phyloP scores from a whole-genome alignment of 1,140 invertebrate species.

The Notospermus geniculatus region DNA sequence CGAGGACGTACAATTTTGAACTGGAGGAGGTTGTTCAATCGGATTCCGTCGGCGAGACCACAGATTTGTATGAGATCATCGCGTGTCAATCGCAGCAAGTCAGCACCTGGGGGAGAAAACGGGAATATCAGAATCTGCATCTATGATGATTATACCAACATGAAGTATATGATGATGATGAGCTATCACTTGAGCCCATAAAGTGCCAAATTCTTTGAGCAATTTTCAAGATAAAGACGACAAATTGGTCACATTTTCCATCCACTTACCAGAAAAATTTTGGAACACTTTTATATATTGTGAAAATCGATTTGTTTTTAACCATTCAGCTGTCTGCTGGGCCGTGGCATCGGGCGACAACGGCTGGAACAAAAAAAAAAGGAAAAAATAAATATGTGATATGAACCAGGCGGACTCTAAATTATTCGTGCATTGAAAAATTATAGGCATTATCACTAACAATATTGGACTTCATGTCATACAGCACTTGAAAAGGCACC shows the following conservation, averaged over 20 bases:
- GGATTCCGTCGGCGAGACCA: constrained; percentile 84
- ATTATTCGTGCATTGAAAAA: no score
- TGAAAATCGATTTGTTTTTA: constrained; percentile 74
- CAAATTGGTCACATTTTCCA: not conserved
- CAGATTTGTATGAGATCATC: constrained; percentile 93
- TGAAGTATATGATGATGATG: not conserved
- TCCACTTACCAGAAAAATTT: constrained; percentile 70
- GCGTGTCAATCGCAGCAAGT: constrained; percentile 79
- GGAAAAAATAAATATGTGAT: not conserved
- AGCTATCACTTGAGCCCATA: no score
- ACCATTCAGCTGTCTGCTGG: constrained; percentile 74
- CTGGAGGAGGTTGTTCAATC: constrained; percentile 86
- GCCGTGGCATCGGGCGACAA: constrained; percentile 66
- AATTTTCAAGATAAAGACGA: no score
- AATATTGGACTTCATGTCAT: no score
- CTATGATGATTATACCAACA: no score
- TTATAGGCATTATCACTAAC: no score
- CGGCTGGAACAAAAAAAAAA: constrained; percentile 29
- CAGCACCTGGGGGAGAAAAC: constrained; percentile 61
- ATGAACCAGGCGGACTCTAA: no score
- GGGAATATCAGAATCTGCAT: not conserved
- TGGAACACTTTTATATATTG: constrained; percentile 73
- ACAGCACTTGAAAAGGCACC: no score
- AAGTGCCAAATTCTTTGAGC: no score
- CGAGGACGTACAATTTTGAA: constrained; percentile 71